Percentiles rank a stretch among this genome's conserved stretches.
phyloP scores from a whole-genome alignment of 2,888 invertebrate species.

The Apodemia hepburni region DNA sequence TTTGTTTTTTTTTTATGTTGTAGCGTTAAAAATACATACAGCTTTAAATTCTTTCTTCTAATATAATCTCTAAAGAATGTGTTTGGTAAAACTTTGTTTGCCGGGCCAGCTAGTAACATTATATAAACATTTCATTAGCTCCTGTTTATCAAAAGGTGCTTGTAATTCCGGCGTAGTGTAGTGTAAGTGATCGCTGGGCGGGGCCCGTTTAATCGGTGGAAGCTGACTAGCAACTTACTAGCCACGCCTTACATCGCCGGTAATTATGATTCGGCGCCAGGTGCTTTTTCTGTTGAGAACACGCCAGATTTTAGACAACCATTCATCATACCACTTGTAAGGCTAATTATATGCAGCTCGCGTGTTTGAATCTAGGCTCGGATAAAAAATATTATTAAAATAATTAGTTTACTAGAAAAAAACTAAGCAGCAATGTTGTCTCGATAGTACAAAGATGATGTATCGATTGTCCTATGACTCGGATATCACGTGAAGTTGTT shows the following conservation, averaged over 20 bases:
- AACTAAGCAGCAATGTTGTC: too few relatives aligned
- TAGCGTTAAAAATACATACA: too few relatives aligned
- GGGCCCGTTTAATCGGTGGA: conserved; percentile 55
- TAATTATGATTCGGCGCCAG: conserved; percentile 36
- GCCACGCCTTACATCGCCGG: conserved; percentile 43
- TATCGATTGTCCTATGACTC: too few relatives aligned
- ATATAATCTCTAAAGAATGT: too few relatives aligned
- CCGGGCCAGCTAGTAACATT: not conserved
- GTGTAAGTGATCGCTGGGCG: conserved; percentile 46
- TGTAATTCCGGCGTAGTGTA: conserved; percentile 42
- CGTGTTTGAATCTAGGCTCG: not conserved
- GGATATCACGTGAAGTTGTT: too few relatives aligned
- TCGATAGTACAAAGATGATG: too few relatives aligned
- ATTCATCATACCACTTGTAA: not conserved
- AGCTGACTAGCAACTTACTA: conserved; percentile 62
- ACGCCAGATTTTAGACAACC: conserved; percentile 8
- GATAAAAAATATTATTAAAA: not conserved
- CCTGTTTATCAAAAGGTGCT: conserved; percentile 47
- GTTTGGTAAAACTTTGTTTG: not conserved
- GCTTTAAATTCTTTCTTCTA: too few relatives aligned
- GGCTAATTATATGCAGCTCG: not conserved
- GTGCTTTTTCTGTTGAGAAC: conserved; percentile 23
- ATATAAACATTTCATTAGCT: conserved; percentile 17
- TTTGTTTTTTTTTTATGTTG: too few relatives aligned
- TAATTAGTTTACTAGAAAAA: too few relatives aligned